Evolutionary conservation across 2,113 vertebrate species (phyloP).

Genomic region (Cryptomyrus ogoouensis): DNA sequence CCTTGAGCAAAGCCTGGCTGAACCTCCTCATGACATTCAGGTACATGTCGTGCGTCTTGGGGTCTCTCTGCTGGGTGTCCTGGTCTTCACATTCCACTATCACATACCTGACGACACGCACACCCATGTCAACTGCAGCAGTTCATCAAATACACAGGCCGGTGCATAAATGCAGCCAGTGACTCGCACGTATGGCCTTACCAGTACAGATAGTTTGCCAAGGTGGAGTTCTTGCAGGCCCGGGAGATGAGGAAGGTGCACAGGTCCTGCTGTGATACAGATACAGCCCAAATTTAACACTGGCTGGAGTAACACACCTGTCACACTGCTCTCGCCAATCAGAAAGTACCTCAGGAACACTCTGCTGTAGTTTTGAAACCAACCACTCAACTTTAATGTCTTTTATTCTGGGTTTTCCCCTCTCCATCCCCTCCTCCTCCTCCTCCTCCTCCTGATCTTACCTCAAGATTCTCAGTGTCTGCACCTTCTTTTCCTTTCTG

Average conservation of each 20-base stretch:
- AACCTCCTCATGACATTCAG: slow-evolving; percentile 95
- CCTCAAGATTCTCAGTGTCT: slow-evolving; percentile 83
- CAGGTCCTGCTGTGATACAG: slow-evolving; percentile 78
- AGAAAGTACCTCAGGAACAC: neutral
- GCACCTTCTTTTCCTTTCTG: slow-evolving; percentile 79
- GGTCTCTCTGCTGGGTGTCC: slow-evolving; percentile 93
- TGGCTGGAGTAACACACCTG: neutral
- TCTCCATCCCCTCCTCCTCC: neutral
- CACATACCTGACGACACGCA: slow-evolving; percentile 74
- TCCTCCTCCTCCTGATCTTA: slow-evolving; percentile 42
- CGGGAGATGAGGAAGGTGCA: slow-evolving; percentile 96
- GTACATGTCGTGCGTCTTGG: slow-evolving; percentile 96
- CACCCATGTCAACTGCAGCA: neutral
- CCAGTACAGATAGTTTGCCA: slow-evolving; percentile 98
- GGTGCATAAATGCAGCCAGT: neutral
- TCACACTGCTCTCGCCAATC: neutral
- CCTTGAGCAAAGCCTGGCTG: slow-evolving; percentile 94
- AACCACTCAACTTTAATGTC: neutral
- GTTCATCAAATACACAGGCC: neutral
- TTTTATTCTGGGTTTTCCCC: neutral
- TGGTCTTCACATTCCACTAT: slow-evolving; percentile 98
- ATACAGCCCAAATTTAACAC: neutral
- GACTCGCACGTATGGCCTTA: slow-evolving; percentile 48
- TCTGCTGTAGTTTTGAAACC: neutral
- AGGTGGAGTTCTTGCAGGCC: slow-evolving; percentile 92